Evolutionary conservation across 2,797 vertebrate genomes (phyloP), one percentile per base, ranked within the genome.

Genomic region (Cercopithecus petaurista): DNA sequence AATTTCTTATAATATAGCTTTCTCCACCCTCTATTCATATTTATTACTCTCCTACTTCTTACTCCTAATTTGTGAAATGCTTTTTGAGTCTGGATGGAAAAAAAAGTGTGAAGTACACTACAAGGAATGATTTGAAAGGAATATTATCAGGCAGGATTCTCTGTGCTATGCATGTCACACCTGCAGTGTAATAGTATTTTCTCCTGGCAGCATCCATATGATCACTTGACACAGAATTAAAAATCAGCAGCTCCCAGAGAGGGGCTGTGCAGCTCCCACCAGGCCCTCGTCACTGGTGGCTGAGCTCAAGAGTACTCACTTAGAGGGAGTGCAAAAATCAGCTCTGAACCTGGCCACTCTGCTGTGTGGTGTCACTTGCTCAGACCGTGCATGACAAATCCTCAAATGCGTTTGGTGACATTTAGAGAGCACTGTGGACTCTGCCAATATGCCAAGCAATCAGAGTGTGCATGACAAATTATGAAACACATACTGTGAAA

Each of bases 401-500:
- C 89, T 96, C 96, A 85, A 48, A 73, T 92, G 93, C 76, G 28
- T 83, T 98, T 97, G 96, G 98, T 97, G 98, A 95, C 92, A 86
- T 98, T 98, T 98, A 94, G 70, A 98, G 96, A 97, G 94, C 92
- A 97, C 96, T 0, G 0, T 88, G 96, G 97, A 96, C 96, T 97
- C 92, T 96, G 97, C 98, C 97, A 92, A 98, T 98, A 97, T 0
- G 92, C 98, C 67, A 72, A 79, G 97, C 98, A 97, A 98, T 98
- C 98, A 96, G 70, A 30, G 33, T 98, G 98, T 97, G 98, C 97
- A 90, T 98, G 98, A 98, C 98, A 98, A 98, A 98, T 98, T 98
- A 93, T 90, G 93, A 82, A 98, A 97, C 97, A 98, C 98, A 98
- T 97, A 97, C 98, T 98, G 98, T 98, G 98, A 98, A 98, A 99